These are phyloP conservation scores for Caenorhabditis inopinata DNA, from an alignment of 1,140 invertebrate species.

Conservation along the genomic window DNA sequence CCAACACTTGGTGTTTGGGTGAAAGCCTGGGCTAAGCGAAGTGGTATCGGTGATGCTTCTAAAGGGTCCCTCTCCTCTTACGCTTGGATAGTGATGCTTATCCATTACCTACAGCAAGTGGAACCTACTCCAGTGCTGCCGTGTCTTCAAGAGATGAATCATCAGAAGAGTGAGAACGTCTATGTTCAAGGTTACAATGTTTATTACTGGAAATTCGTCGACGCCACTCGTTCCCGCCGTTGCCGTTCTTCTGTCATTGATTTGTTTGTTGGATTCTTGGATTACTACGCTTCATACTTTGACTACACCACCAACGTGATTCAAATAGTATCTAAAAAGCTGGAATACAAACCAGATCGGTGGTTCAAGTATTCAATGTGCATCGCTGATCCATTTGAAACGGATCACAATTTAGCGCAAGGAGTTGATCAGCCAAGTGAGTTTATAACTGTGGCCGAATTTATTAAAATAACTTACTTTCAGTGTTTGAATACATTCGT, in stretches of 20 bases:
- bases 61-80: slow-evolving; percentile 91
- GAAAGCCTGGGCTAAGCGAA: slow-evolving; percentile 81
- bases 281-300: slow-evolving; percentile 79
- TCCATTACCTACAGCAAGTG: slow-evolving; percentile 89
- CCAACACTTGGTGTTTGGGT: slow-evolving; percentile 31
- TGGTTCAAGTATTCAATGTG: slow-evolving; percentile 21
- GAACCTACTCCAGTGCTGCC: slow-evolving; percentile 79
- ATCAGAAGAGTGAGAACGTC: slow-evolving; percentile 25
- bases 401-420: slow-evolving; percentile 36
- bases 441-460: not conserved
- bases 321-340: slow-evolving; percentile 21
- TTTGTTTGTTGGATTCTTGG: slow-evolving; percentile 81
- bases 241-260: slow-evolving; percentile 76
- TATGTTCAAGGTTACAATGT: slow-evolving; percentile 28
- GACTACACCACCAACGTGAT: slow-evolving; percentile 68
- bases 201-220: slow-evolving; percentile 39
- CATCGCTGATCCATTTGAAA: slow-evolving; percentile 41
- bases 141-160: slow-evolving; percentile 76
- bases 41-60: slow-evolving; percentile 90
- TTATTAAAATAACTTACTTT: not conserved
- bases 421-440: slow-evolving; percentile 20
- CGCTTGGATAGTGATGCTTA: slow-evolving; percentile 87
- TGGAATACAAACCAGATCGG: slow-evolving; percentile 9
- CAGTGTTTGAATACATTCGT: slow-evolving; percentile 35
- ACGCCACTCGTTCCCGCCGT: not conserved